Conservation (phyloP, 92 coral and sea anemone genomes). For the Heteractis magnifica region DNA sequence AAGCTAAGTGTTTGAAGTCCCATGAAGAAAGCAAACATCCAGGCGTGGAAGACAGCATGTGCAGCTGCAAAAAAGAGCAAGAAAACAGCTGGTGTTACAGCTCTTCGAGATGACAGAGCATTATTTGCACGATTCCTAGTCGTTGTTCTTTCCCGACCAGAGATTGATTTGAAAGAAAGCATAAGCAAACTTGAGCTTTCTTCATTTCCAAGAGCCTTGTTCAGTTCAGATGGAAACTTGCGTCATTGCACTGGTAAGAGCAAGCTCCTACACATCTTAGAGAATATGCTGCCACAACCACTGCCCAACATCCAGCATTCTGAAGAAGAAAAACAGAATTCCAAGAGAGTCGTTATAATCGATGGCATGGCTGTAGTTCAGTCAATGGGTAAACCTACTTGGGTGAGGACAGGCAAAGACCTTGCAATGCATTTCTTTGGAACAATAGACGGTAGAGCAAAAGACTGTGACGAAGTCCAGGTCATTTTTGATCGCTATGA, state of each 20-base stretch:
- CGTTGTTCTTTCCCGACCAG: slow-evolving; percentile 52
- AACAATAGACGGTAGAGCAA: slow-evolving; percentile 37
- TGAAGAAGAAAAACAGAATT: slow-evolving; percentile 6
- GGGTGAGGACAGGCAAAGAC: slow-evolving; percentile 43
- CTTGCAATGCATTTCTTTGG: slow-evolving; percentile 50
- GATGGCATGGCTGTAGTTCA: slow-evolving; percentile 65
- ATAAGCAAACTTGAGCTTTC: slow-evolving; percentile 36
- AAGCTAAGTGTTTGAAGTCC: slow-evolving; percentile 39
- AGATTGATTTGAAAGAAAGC: slow-evolving; percentile 50
- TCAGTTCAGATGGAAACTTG: slow-evolving; percentile 41
- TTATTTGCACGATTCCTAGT: slow-evolving; percentile 59
- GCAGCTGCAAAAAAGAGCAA: slow-evolving; percentile 5
- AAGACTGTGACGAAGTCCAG: slow-evolving; percentile 23
- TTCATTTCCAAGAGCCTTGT: slow-evolving; percentile 46
- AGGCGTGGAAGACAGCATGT: slow-evolving; percentile 39
- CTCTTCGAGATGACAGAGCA: slow-evolving; percentile 55
- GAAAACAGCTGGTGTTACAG: slow-evolving; percentile 11
- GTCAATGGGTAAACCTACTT: slow-evolving; percentile 63
- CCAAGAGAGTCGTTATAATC: slow-evolving; percentile 26
- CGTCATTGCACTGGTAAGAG: slow-evolving; percentile 50
- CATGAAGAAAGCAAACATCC: slow-evolving; percentile 42
- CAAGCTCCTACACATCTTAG: slow-evolving; percentile 42
- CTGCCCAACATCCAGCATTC: slow-evolving; percentile 3
- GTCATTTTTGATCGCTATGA: slow-evolving; percentile 43
- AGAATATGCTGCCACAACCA: slow-evolving; percentile 33